phyloP scores from a whole-genome alignment of 2,888 invertebrate genomes.

The Cheilosia impressa region DNA sequence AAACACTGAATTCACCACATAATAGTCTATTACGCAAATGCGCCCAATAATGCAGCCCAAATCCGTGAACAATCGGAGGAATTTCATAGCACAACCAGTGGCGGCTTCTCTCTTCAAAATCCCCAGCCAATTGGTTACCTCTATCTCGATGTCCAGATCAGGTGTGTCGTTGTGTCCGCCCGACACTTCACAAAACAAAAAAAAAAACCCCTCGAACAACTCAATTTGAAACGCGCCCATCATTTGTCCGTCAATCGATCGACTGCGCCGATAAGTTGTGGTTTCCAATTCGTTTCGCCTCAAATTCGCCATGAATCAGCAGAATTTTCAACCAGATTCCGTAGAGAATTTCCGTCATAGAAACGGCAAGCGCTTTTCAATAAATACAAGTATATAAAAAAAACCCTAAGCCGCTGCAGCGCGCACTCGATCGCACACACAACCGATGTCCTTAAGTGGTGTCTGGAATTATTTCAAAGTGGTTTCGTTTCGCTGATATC shows the following conservation, averaged over 20 bases:
- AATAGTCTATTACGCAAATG: slow-evolving; percentile 24
- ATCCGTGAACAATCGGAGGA: slow-evolving; percentile 40
- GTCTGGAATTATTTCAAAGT: slow-evolving; percentile 66
- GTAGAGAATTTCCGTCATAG: slow-evolving; percentile 49
- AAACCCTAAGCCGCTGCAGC: slow-evolving; percentile 50
- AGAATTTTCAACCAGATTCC: slow-evolving; percentile 32
- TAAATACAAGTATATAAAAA: not conserved
- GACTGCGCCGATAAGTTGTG: slow-evolving; percentile 58
- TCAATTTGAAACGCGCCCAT: slow-evolving; percentile 58
- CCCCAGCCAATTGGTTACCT: slow-evolving; percentile 32
- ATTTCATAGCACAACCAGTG: slow-evolving; percentile 41
- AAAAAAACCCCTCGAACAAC: slow-evolving; percentile 26
- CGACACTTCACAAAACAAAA: not conserved
- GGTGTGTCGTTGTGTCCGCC: slow-evolving; percentile 48
- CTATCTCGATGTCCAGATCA: slow-evolving; percentile 64
- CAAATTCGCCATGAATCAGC: slow-evolving; percentile 67
- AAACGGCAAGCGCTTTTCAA: slow-evolving; percentile 44
- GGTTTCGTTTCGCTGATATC: slow-evolving; percentile 66
- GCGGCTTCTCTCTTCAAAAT: slow-evolving; percentile 23
- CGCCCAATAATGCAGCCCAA: slow-evolving; percentile 16
- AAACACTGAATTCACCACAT: slow-evolving; percentile 16
- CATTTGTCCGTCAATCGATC: slow-evolving; percentile 72
- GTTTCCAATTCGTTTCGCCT: slow-evolving; percentile 64
- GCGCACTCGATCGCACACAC: slow-evolving; percentile 38
- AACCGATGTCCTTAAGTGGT: slow-evolving; percentile 69